Base-by-base conservation (phyloP, 2,797 vertebrate species). In the Apogon hyalosoma region DNA sequence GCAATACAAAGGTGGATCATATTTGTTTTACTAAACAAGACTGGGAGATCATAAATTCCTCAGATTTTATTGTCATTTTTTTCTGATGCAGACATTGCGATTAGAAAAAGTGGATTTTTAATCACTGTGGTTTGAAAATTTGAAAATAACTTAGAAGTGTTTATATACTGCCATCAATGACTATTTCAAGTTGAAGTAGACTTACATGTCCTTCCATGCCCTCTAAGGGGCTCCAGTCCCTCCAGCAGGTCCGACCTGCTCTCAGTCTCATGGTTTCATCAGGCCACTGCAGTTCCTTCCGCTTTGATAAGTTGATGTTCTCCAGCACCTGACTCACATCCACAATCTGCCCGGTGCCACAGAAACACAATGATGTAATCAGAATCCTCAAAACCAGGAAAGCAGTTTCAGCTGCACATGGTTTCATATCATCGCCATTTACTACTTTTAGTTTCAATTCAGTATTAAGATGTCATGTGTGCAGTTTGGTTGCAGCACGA, bases 191-290 rank as follows among this genome's bases (percentile, higher is more conserved):
- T 10, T 2, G 10, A 0, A 14, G 12, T 10, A 18, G n/a, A 96
- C 98, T 96, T 86, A 99, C 98, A 90, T 98, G 96, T 94, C 98
- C 98, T 94, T 99, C 98, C 97, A 99, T 99, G 92, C 98, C 98
- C 94, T 99, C 96, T 77, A 95, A 90, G 79, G 98, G 98, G 94
- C 95, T 96, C 98, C 98, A 99, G 87, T 99, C 98, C 90, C 96
- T 98, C 98, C 98, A 99, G 93, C 95, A 95, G 91, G 95, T 97
- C 76, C 96, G 95, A 79, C 98, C 98, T 62, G 97, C 96, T 91
- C 96, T 96, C 86, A 98, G 91, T 88, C 96, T 94, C 90, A 97
- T 86, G 0, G 93, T 92, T 88, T 99, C 98, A 38, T 99, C 97
- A 60, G 98, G 98, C 98, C 98, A 99, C 92, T 97, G 96, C 86